Percentiles rank a stretch among this genome's conserved stretches.
phyloP scores from a whole-genome alignment of 2,888 invertebrate genomes.

The Netelia melanura region DNA sequence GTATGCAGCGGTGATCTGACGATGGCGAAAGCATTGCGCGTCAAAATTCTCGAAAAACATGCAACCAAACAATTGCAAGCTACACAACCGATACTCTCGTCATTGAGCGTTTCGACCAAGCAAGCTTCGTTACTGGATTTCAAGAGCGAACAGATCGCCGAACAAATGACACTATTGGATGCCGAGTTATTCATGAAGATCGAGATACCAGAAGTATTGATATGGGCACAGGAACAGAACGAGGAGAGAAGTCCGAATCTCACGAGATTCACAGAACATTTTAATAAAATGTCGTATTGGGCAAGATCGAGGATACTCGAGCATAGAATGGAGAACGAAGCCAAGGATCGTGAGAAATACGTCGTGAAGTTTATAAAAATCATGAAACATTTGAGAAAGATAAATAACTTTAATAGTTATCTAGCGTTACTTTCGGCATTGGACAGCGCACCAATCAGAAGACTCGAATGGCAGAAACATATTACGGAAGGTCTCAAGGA shows the following conservation, averaged over 20 bases:
- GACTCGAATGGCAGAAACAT: constrained; percentile 97
- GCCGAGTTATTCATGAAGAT: constrained; percentile 98
- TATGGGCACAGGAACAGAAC: constrained; percentile 99
- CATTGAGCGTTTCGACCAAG: constrained; percentile 86
- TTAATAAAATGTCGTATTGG: constrained; percentile 99
- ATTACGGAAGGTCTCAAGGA: constrained; percentile 97
- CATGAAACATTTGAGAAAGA: constrained; percentile 98
- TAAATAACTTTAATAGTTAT: constrained; percentile 99
- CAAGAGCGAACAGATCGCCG: constrained; percentile 97
- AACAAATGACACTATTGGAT: constrained; percentile 99
- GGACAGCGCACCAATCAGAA: constrained; percentile 96
- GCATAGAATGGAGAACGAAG: constrained; percentile 90
- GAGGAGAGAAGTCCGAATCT: constrained; percentile 98
- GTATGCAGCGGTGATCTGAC: constrained; percentile 96
- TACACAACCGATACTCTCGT: constrained; percentile 84
- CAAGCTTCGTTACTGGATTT: constrained; percentile 93
- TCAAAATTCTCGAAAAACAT: constrained; percentile 96
- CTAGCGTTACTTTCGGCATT: constrained; percentile 97
- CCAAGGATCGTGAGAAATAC: constrained; percentile 97
- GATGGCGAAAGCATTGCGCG: constrained; percentile 95
- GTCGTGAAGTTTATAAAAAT: constrained; percentile 98
- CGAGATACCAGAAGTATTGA: constrained; percentile 98
- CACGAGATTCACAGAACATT: constrained; percentile 98
- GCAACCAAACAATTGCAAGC: constrained; percentile 86
- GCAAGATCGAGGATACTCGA: constrained; percentile 97